Base-by-base conservation (phyloP, 2,113 vertebrate genomes). In the Pachycephala philippinensis region DNA sequence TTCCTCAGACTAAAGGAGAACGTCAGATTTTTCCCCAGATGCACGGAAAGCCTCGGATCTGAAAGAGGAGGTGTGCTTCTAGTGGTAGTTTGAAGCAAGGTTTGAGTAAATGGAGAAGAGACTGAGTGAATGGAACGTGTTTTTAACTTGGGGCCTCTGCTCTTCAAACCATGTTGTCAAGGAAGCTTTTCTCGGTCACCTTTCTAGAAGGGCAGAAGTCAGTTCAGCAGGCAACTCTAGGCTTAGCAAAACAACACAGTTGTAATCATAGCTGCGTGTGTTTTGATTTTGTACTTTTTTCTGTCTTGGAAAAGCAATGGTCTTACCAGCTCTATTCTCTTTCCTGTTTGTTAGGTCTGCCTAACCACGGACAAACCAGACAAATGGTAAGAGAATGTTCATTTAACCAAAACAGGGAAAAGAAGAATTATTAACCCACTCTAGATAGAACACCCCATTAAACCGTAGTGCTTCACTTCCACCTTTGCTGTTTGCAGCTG, bases 321-420 rank as follows among this genome's bases (percentile, higher is more conserved):
- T 93, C 97, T 98, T 97, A 98, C 84, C 93, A 96, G 76, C 60
- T 94, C 92, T 95, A 90, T 94, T 95, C 96, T 97, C 96, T 97
- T 98, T 96, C 95, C 96, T 97, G 95, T 98, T 97, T 97, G 90
- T 95, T 97, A 98, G 98, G 98, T 98, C 96, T 98, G 98, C 97
- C 98, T 96, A 98, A 98, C 98, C 98, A 98, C 89, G 98, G 98
- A 96, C 98, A 98, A 98, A 98, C 97, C 97, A 98, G 98, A 98
- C 98, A 98, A 97, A 98, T 98, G 98, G 98, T 98, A 98, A 98
- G 98, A 93, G 94, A 92, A 98, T 97, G 97, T 97, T 97, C 93
- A 47, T 96, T 97, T 96, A 95, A 97, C 96, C 84, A 92, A 96
- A 97, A 93, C 70, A 95, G 94, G 96, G 90, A 93, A 95, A 95